Conservation (phyloP, 2,888 invertebrate species). For the Cryptocephalus primarius region DNA sequence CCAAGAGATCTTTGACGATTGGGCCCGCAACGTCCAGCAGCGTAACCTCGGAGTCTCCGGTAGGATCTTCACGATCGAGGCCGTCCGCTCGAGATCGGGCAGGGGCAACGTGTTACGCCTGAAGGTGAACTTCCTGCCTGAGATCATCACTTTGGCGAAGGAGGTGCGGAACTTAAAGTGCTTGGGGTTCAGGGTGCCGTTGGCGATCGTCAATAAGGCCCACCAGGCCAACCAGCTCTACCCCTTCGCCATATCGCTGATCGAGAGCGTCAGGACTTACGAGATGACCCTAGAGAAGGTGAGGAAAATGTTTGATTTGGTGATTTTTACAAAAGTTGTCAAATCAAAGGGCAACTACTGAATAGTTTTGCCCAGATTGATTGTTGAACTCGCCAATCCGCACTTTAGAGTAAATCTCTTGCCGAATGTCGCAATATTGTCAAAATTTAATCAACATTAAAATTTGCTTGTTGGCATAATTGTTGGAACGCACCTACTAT, state of each 20-base stretch:
- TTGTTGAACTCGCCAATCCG: too few species aligned
- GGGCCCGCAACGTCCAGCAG: slow-evolving; percentile 90
- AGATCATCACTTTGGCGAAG: slow-evolving; percentile 96
- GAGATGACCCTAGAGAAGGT: slow-evolving; percentile 96
- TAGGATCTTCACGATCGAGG: slow-evolving; percentile 88
- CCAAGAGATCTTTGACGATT: slow-evolving; percentile 95
- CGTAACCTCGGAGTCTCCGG: slow-evolving; percentile 90
- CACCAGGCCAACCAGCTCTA: slow-evolving; percentile 98
- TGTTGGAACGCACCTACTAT: too few species aligned
- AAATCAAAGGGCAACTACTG: not conserved
- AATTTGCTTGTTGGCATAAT: too few species aligned
- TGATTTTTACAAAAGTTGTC: not conserved
- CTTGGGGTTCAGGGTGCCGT: slow-evolving; percentile 90
- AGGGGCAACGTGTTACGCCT: slow-evolving; percentile 78
- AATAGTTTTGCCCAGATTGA: not conserved
- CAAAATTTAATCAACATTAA: too few species aligned
- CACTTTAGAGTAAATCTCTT: too few species aligned
- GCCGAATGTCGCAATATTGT: too few species aligned
- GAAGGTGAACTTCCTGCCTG: slow-evolving; percentile 91
- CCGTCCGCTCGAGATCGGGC: slow-evolving; percentile 63
- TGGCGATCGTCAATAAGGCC: slow-evolving; percentile 97
- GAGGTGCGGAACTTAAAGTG: slow-evolving; percentile 96
- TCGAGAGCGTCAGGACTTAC: slow-evolving; percentile 94
- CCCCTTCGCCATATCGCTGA: slow-evolving; percentile 96
- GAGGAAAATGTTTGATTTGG: slow-evolving; percentile 21